Evolutionary conservation across 2,113 vertebrate species (phyloP).

Genomic region (Hippocampus zosterae): DNA sequence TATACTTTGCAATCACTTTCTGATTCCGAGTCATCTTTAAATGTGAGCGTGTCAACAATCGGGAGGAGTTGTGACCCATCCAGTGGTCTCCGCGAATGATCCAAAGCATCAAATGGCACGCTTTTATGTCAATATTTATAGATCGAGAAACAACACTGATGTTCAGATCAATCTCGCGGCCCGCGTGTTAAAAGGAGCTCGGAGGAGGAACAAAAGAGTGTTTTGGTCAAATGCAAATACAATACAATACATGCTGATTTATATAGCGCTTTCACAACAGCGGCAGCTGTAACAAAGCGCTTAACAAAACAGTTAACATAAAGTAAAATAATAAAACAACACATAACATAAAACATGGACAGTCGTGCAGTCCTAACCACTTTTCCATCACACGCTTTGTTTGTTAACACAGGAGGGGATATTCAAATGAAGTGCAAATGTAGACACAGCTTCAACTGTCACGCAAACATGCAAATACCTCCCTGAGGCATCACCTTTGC

Average conservation of each 20-base stretch:
- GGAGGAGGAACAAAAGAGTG: neutral
- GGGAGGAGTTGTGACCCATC: neutral
- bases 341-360: too few species aligned
- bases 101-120: neutral
- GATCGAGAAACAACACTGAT: neutral
- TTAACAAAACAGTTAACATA: too few species aligned
- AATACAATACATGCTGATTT: too few species aligned
- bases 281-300: too few species aligned
- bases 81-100: neutral
- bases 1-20: neutral
- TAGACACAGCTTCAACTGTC: neutral
- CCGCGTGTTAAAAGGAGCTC: neutral
- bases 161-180: neutral
- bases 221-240: neutral
- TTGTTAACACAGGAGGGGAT: too few species aligned
- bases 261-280: too few species aligned
- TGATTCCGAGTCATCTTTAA: neutral
- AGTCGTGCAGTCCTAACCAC: too few species aligned
- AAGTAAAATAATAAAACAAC: too few species aligned
- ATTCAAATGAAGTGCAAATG: neutral
- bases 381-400: too few species aligned
- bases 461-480: neutral
- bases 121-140: neutral
- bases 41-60: neutral
- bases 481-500: slow-evolving; percentile 1